Conservation (phyloP, 2,113 vertebrate genomes). For the Malaclemys terrapin region DNA sequence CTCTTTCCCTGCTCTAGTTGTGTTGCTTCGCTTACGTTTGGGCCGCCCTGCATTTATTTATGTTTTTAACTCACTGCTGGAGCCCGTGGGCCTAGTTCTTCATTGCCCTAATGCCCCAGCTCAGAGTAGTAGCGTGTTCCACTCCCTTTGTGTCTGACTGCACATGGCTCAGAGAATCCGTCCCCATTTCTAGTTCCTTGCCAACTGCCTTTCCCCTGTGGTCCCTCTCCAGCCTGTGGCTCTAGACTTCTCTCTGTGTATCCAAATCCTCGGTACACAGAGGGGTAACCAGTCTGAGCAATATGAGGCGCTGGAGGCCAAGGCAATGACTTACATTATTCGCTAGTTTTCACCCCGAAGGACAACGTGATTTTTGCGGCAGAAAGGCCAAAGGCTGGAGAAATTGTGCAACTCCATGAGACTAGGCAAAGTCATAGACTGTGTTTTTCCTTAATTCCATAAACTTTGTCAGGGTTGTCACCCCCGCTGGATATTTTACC, state of each 20-base stretch:
- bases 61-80: background rate
- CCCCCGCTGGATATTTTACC: background rate
- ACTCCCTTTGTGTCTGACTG: accelerated
- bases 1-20: background rate
- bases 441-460: background rate
- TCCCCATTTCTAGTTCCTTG: accelerated
- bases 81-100: background rate
- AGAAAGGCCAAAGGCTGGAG: background rate
- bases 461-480: background rate
- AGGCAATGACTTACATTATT: background rate
- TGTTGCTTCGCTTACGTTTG: background rate
- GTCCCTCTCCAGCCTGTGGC: accelerated
- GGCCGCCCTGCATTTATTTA: background rate
- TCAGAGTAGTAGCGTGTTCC: background rate
- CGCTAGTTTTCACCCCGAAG: background rate
- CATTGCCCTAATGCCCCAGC: background rate
- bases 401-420: background rate
- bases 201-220: accelerated
- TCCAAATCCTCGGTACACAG: background rate
- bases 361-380: background rate
- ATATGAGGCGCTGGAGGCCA: background rate
- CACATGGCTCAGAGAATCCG: background rate
- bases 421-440: background rate
- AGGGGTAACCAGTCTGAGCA: background rate
- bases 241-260: background rate